Evolutionary conservation across 2,113 vertebrate species (phyloP).

Genomic region (Microtus ochrogaster): DNA sequence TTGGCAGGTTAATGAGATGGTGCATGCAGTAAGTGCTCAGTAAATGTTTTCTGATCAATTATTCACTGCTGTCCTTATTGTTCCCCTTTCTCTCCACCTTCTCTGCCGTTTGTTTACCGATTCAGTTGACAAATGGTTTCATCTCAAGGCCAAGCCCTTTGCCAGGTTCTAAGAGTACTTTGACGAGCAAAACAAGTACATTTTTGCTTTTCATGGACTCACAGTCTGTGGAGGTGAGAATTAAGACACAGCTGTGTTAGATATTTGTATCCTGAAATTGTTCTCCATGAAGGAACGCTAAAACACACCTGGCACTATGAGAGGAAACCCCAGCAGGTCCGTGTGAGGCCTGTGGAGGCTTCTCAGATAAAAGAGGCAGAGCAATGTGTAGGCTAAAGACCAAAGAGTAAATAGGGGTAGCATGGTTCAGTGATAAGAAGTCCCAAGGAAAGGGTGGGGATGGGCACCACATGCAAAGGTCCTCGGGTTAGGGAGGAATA

Average conservation of each 20-base stretch:
- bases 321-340: neutral
- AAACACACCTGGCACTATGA: neutral
- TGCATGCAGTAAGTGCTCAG: neutral
- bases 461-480: neutral
- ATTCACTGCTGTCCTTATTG: neutral
- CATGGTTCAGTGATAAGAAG: neutral
- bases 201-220: neutral
- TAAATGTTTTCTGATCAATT: neutral
- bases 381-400: neutral
- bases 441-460: neutral
- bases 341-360: neutral
- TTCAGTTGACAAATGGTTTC: neutral
- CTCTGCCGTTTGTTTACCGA: neutral
- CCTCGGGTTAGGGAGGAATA: neutral
- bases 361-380: neutral
- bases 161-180: neutral
- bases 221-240: neutral
- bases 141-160: neutral
- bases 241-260: neutral
- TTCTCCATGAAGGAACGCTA: neutral
- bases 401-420: neutral
- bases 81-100: neutral
- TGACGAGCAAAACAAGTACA: neutral
- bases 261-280: neutral
- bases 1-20: neutral